Evolutionary conservation across 2,113 vertebrate species (phyloP).

Genomic region (Hypanus sabinus): DNA sequence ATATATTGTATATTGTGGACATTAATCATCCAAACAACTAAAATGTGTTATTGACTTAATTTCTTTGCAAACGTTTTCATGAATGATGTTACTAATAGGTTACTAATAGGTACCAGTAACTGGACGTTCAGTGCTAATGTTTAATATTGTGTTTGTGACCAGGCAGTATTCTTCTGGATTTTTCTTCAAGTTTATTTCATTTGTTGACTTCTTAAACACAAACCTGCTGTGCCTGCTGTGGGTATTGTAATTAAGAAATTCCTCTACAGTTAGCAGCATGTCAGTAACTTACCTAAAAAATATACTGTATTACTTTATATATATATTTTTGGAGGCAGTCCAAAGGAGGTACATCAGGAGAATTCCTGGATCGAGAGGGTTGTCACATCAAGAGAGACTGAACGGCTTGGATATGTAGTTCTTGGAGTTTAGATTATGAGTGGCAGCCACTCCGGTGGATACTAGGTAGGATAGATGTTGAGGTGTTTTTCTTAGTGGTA

Average conservation of each 20-base stretch:
- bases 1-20: background rate
- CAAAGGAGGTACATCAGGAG: no score
- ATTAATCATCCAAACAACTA: background rate
- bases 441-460: no score
- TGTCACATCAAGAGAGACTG: no score
- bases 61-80: background rate
- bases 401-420: no score
- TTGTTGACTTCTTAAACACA: background rate
- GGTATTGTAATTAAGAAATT: background rate
- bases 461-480: no score
- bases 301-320: no score
- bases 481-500: no score
- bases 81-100: background rate
- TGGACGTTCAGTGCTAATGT: background rate
- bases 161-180: background rate
- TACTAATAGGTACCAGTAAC: background rate
- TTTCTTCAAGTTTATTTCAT: background rate
- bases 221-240: background rate
- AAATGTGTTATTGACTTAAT: background rate
- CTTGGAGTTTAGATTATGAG: no score
- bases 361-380: no score
- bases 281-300: no score
- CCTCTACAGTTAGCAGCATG: no score
- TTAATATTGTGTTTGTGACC: background rate
- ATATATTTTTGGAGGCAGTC: no score